A percentile compares a stretch with the other conserved stretches of the same genome.
Evolutionary conservation across 2,888 invertebrate genomes (phyloP).

Genomic region (Conops quadrifasciatus): DNA sequence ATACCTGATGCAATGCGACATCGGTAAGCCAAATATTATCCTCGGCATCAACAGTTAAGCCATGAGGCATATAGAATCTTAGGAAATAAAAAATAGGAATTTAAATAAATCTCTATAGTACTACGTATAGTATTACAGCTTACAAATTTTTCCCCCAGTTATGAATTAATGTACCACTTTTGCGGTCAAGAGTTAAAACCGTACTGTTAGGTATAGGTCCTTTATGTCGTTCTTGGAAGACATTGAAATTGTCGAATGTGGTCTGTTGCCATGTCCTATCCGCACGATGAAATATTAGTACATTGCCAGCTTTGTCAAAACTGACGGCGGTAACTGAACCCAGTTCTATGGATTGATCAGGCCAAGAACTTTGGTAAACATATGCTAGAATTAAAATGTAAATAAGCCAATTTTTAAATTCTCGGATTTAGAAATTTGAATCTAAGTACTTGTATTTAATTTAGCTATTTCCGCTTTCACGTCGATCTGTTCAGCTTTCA

Average conservation of each 20-base stretch:
- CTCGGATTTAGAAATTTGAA: not conserved
- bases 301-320: constrained; percentile 75
- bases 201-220: constrained; percentile 74
- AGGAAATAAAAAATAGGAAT: too few relatives aligned
- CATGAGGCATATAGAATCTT: constrained; percentile 88
- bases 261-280: constrained; percentile 71
- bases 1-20: constrained; percentile 87
- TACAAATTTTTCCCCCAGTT: constrained; percentile 77
- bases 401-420: not conserved
- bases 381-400: constrained; percentile 64
- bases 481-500: constrained; percentile 52
- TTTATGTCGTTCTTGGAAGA: constrained; percentile 67
- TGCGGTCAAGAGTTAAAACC: constrained; percentile 71
- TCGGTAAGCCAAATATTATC: constrained; percentile 88
- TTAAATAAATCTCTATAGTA: not conserved
- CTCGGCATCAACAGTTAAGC: constrained; percentile 77
- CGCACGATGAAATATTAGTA: constrained; percentile 85
- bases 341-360: constrained; percentile 66
- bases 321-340: constrained; percentile 87
- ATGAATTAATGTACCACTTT: constrained; percentile 70
- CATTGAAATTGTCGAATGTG: constrained; percentile 71
- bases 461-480: constrained; percentile 61
- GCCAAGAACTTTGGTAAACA: constrained; percentile 70
- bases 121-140: constrained; percentile 57
- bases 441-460: constrained; percentile 55